Conservation (phyloP, 2,113 vertebrate species). For the Tauraco erythrolophus region DNA sequence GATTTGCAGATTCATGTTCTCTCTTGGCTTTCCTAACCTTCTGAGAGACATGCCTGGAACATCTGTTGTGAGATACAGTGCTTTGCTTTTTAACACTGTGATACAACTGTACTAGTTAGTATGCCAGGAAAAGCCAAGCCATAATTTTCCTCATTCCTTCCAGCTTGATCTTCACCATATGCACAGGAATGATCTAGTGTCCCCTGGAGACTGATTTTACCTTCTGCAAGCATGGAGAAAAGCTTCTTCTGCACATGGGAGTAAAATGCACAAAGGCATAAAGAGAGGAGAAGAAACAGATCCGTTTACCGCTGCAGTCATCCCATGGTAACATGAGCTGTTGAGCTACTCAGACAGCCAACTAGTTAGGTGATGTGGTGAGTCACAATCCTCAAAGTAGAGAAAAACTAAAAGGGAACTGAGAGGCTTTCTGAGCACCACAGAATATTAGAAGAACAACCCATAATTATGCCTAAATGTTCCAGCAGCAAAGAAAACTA, state of each 20-base stretch:
- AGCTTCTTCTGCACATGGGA: neutral
- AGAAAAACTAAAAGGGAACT: neutral
- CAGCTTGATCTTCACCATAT: neutral
- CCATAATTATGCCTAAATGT: neutral
- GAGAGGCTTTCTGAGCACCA: neutral
- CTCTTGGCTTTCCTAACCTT: neutral
- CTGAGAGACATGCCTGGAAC: neutral
- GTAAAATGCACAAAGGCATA: neutral
- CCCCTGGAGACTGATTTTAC: neutral
- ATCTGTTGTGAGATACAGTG: neutral
- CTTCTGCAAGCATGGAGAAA: neutral
- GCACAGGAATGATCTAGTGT: neutral
- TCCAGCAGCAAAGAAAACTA: neutral
- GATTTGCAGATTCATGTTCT: neutral
- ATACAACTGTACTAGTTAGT: neutral
- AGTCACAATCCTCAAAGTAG: neutral
- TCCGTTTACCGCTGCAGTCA: neutral
- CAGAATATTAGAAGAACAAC: neutral
- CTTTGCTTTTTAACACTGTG: neutral
- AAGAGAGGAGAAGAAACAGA: neutral
- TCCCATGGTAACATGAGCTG: neutral
- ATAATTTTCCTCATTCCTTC: neutral
- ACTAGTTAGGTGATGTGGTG: neutral
- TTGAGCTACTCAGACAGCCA: neutral
- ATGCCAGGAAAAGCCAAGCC: neutral